phyloP scores from a whole-genome alignment of 2,797 vertebrate species.

The Amblyraja radiata region DNA sequence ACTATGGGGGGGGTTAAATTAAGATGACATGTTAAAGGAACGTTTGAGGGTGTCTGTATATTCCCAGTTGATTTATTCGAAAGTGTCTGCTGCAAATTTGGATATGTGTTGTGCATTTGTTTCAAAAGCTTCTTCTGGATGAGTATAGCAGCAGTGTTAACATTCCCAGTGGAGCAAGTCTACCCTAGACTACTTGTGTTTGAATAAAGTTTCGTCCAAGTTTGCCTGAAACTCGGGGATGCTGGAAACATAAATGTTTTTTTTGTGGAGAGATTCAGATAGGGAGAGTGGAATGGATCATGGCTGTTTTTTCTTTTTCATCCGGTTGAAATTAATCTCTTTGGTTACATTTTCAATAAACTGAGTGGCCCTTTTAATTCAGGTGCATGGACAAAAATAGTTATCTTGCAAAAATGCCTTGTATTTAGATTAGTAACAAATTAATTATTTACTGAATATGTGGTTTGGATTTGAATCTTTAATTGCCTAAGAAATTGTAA shows the following conservation, averaged over 20 bases:
- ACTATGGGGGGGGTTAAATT: too few relatives aligned
- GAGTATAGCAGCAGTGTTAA: neutral
- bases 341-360: neutral
- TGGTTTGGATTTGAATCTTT: neutral
- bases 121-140: neutral
- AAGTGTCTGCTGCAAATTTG: neutral
- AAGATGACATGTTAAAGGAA: neutral
- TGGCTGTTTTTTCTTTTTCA: neutral
- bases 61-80: neutral
- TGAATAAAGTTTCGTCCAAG: conserved; percentile 14
- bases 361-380: neutral
- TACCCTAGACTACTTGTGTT: conserved; percentile 25
- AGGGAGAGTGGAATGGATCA: neutral
- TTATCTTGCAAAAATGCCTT: neutral
- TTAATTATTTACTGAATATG: neutral
- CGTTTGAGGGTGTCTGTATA: neutral
- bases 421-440: neutral
- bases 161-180: conserved; percentile 1
- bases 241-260: neutral
- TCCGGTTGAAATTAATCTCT: neutral
- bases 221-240: neutral
- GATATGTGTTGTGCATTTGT: neutral
- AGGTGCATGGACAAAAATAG: neutral
- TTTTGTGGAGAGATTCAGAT: conserved; percentile 6
- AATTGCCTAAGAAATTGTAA: neutral